Percentiles rank a stretch among this genome's conserved stretches.
These are phyloP conservation scores for Coptodon bakossiorum DNA, from an alignment of 2,113 vertebrate species.

Conservation along the genomic window DNA sequence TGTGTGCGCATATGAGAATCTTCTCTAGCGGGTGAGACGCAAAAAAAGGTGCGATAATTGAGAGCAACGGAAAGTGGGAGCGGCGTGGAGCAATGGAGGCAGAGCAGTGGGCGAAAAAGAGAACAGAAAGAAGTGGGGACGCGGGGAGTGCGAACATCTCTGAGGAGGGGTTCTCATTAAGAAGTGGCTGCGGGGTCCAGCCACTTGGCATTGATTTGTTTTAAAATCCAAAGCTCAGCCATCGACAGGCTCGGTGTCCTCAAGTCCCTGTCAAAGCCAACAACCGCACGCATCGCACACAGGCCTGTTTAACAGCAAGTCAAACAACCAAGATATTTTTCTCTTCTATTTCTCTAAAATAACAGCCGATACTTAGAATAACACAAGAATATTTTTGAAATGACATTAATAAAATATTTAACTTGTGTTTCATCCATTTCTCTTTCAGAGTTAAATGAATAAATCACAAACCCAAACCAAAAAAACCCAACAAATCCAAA, in stretches of 20 bases:
- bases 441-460: not conserved
- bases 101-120: not conserved
- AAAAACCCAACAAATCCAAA: not conserved
- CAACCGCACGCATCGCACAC: not conserved
- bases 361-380: not conserved
- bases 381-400: not conserved
- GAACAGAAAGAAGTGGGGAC: not conserved
- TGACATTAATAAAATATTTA: not conserved
- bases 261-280: conserved; percentile 10
- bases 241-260: conserved; percentile 23
- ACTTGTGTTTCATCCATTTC: not conserved
- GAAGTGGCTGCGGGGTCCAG: conserved; percentile 36
- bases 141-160: conserved; percentile 1
- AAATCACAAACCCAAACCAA: not conserved
- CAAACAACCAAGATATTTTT: not conserved
- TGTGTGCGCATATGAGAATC: not conserved
- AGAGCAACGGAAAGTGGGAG: not conserved
- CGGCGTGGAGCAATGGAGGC: not conserved
- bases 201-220: conserved; percentile 60
- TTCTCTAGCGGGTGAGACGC: not conserved
- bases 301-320: not conserved
- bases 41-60: conserved; percentile 5
- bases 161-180: conserved; percentile 48
- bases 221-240: conserved; percentile 45
- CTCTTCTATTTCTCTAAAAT: not conserved